Conservation (phyloP, 2,797 vertebrate species). For the Myotis pilosus region DNA sequence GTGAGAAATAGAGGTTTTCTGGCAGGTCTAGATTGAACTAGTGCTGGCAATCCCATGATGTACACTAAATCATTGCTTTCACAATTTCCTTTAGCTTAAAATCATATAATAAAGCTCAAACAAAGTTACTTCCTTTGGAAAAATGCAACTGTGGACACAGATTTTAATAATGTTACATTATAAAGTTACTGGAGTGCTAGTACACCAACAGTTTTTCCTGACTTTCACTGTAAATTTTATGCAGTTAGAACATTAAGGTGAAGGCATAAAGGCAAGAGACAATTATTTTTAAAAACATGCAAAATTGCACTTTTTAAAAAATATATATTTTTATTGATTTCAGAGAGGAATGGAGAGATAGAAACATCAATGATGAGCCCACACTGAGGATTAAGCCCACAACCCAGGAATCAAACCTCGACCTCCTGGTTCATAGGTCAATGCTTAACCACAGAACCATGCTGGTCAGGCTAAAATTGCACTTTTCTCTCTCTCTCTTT, state of each 20-base stretch:
- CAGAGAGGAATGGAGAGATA: too few relatives aligned
- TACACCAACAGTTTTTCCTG: not conserved
- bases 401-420: too few relatives aligned
- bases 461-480: too few relatives aligned
- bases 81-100: slow-evolving; percentile 77
- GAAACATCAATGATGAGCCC: too few relatives aligned
- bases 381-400: too few relatives aligned
- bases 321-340: too few relatives aligned
- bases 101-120: slow-evolving; percentile 81
- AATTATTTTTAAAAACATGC: not conserved
- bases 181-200: not conserved
- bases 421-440: too few relatives aligned
- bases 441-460: too few relatives aligned
- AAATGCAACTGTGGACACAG: slow-evolving; percentile 68
- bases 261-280: not conserved
- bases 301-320: not conserved
- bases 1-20: slow-evolving; percentile 82
- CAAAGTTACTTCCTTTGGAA: slow-evolving; percentile 72
- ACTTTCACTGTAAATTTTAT: not conserved
- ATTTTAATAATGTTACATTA: slow-evolving; percentile 68
- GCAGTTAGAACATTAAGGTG: not conserved
- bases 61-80: slow-evolving; percentile 81
- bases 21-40: slow-evolving; percentile 79
- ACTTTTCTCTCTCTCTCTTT: too few relatives aligned
- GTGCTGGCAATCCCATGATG: slow-evolving; percentile 75